A percentile compares a stretch with the other conserved stretches of the same genome.
phyloP scores from a whole-genome alignment of 2,888 invertebrate genomes.

The Euplexia lucipara region DNA sequence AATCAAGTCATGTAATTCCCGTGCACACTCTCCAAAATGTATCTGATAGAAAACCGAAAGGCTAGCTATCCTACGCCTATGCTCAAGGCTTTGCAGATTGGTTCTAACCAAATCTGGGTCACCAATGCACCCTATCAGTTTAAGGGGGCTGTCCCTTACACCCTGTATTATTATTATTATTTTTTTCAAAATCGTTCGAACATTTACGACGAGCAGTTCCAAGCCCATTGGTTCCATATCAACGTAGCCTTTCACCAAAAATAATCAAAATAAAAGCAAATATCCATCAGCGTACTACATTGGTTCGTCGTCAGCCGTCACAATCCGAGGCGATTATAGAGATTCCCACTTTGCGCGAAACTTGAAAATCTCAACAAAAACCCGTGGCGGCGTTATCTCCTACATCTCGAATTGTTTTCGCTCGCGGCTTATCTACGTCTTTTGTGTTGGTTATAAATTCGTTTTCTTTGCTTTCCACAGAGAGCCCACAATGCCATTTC shows the following conservation, averaged over 20 bases:
- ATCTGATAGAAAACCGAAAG: too few species aligned
- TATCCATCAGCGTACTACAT: slow-evolving; percentile 67
- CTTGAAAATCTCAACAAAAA: slow-evolving; percentile 70
- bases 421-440: slow-evolving; percentile 73
- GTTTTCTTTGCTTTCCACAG: slow-evolving; percentile 70
- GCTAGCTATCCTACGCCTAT: too few species aligned
- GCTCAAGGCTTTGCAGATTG: too few species aligned
- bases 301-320: slow-evolving; percentile 61
- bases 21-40: too few species aligned
- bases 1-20: too few species aligned
- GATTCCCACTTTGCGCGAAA: slow-evolving; percentile 66
- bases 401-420: slow-evolving; percentile 76
- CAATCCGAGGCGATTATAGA: slow-evolving; percentile 70
- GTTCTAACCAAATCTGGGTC: too few species aligned
- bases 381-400: slow-evolving; percentile 66
- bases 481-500: slow-evolving; percentile 65
- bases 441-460: slow-evolving; percentile 74
- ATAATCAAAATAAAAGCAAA: slow-evolving; percentile 67
- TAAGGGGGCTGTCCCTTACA: too few species aligned
- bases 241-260: slow-evolving; percentile 44
- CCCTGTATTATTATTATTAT: too few species aligned
- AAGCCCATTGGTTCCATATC: slow-evolving; percentile 22
- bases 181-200: too few species aligned
- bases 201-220: too few species aligned
- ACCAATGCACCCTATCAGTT: too few species aligned